Evolutionary conservation across 2,113 vertebrate genomes (phyloP), one percentile per base, ranked within the genome.

Genomic region (Chaetura pelagica): DNA sequence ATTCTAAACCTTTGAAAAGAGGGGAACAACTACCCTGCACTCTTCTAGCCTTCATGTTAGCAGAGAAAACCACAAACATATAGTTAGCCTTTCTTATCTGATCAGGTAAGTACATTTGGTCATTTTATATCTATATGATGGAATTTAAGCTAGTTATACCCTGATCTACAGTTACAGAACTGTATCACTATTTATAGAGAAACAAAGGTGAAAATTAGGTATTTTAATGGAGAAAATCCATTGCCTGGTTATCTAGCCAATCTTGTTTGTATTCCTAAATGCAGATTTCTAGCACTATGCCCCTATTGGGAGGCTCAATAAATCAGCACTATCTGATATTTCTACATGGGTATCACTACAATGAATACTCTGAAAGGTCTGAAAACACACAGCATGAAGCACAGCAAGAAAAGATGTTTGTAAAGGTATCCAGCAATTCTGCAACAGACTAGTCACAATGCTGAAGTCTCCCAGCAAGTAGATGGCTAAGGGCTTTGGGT

Each of bases 261-360:
- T 14, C 17, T 26, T 54, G 12, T 9, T 49, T 57, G 13, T 21
- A 9, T 17, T 49, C 73, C 13, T 51, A 42, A 80, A 46, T 6
- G 6, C 15, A 64, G 6, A 44, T 38, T 73, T 44, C 71, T 59
- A 26, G 26, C 18, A 38, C 55, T 66, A 5, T 51, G 18, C 13
- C 20, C 7, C 29, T 19, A 48, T 0, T 16, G 6, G 24, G 15
- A 71, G 19, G 29, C 32, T 89, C 20, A 49, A 17, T 44, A 82
- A 69, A 3, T 20, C n/a, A 84, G 17, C 75, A 44, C 19, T 9
- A 40, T 7, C 51, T 27, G 10, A 4, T 38, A 54, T 27, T 63
- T n/a, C 55, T 20, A 32, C 9, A 38, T 0, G 0, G 16, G 34
- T 23, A 52, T 30, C 27, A 20, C n/a, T n/a, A 54, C 4, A 12